Conservation (phyloP, 2,113 vertebrate genomes). For the Chloropsis hardwickii region DNA sequence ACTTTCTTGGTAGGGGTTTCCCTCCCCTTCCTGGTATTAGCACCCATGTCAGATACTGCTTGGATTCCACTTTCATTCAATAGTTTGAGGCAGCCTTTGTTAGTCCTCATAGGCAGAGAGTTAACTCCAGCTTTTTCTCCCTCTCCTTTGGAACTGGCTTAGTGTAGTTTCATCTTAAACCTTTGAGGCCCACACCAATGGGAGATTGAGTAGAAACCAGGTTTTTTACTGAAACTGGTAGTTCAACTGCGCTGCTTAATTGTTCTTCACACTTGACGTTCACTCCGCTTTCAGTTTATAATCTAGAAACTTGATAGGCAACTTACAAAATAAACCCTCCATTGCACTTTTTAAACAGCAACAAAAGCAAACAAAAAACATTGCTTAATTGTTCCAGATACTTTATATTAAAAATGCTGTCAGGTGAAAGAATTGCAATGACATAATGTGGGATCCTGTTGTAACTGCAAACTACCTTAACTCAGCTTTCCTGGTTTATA, state of each 20-base stretch:
- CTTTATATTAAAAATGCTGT: not conserved
- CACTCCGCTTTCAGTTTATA: not conserved
- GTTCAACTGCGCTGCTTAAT: not conserved
- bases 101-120: not conserved
- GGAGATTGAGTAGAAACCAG: not conserved
- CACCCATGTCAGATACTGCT: not conserved
- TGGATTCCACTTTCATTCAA: not conserved
- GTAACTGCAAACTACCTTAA: not conserved
- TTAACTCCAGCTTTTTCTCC: not conserved
- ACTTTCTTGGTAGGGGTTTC: not conserved
- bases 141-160: not conserved
- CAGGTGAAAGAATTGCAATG: not conserved
- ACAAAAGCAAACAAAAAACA: not conserved
- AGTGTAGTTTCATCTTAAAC: not conserved
- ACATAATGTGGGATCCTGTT: not conserved
- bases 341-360: not conserved
- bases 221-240: not conserved
- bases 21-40: not conserved
- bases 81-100: not conserved
- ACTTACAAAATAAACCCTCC: not conserved
- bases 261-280: not conserved
- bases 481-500: constrained; percentile 29
- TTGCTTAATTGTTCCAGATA: not conserved
- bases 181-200: not conserved
- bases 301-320: not conserved